Evolutionary conservation across 1,140 invertebrate genomes (phyloP).

Genomic region (Drosophila bocki): DNA sequence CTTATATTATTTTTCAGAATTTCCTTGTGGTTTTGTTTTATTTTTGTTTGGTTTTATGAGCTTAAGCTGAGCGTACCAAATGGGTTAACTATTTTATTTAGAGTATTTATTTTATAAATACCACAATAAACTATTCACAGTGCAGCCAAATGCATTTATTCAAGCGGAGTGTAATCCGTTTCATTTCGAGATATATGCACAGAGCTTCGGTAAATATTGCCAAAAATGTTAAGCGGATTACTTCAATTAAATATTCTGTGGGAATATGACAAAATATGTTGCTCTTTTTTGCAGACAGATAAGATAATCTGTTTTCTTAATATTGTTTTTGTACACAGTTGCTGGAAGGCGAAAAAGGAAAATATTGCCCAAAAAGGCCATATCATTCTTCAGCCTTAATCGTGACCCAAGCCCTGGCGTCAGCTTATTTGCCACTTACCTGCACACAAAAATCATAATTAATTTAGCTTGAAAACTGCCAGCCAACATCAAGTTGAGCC

Average conservation of each 20-base stretch:
- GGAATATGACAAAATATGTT: conserved; percentile 11
- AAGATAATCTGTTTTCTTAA: conserved; percentile 17
- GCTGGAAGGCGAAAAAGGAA: background rate
- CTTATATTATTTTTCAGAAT: background rate
- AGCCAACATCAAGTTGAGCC: conserved; percentile 37
- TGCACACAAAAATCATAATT: conserved; percentile 62
- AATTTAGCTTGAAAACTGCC: conserved; percentile 66
- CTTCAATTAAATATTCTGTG: conserved; percentile 31
- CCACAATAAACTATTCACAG: background rate
- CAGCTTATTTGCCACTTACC: conserved; percentile 44
- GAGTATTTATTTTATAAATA: background rate
- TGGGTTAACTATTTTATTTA: background rate
- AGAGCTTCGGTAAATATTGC: conserved; percentile 32
- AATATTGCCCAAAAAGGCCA: background rate
- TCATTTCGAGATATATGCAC: background rate
- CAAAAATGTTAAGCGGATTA: conserved; percentile 47
- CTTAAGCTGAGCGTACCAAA: background rate
- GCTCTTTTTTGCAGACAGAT: conserved; percentile 10
- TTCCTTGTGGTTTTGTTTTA: background rate
- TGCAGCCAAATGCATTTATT: conserved; percentile 10
- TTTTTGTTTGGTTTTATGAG: background rate
- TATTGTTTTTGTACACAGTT: conserved; percentile 6
- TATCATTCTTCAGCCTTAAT: conserved; percentile 16
- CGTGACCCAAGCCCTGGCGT: conserved; percentile 10
- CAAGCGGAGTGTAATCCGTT: conserved; percentile 8